Conservation (phyloP, 92 coral and sea anemone genomes). For the Muricea muricata region DNA sequence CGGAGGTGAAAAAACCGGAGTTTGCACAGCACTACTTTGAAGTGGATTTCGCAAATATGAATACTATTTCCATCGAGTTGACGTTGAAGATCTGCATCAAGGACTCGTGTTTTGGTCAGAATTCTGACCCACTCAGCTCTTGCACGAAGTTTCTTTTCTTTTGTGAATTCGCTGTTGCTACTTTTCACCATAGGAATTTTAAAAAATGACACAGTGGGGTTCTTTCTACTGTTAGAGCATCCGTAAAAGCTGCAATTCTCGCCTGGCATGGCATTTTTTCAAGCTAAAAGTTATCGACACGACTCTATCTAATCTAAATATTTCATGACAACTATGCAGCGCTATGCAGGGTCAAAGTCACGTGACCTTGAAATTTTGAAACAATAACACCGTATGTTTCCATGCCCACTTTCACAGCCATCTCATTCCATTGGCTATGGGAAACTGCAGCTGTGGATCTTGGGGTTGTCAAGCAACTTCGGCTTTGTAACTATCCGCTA, state of each 20-base stretch:
- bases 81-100: neutral
- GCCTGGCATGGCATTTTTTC: constrained; percentile 13
- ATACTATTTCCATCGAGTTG: neutral
- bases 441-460: no score
- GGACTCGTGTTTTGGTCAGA: constrained; percentile 1
- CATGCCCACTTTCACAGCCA: constrained; percentile 13
- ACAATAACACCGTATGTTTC: neutral
- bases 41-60: no score
- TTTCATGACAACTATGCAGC: neutral
- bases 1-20: no score
- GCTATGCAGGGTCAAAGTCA: neutral
- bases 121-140: neutral
- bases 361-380: neutral
- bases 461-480: no score
- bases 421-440: neutral
- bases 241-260: neutral
- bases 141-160: neutral
- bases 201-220: neutral
- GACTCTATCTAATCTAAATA: neutral
- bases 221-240: neutral
- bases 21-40: no score
- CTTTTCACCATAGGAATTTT: neutral
- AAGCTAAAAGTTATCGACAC: neutral
- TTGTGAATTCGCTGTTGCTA: neutral
- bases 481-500: no score